A percentile compares a stretch with the other conserved stretches of the same genome.
Conservation (phyloP, 2,888 invertebrate genomes). For the Drosophila lacicola region DNA sequence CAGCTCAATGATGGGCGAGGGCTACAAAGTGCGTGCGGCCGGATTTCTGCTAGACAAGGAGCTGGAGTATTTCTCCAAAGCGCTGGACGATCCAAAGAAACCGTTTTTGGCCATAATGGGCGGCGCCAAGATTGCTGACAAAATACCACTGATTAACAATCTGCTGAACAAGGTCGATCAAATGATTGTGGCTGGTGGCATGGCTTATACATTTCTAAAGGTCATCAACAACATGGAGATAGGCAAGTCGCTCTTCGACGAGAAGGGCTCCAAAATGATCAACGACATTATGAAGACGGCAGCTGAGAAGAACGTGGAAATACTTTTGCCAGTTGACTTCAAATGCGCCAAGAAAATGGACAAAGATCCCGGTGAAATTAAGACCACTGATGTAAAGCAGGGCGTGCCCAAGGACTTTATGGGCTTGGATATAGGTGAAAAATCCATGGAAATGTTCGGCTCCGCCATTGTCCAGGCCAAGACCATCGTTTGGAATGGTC, state of each 20-base stretch:
- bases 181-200: slow-evolving; percentile 99
- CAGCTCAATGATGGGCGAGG: slow-evolving; percentile 99
- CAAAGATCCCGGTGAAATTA: slow-evolving; percentile 93
- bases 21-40: slow-evolving; percentile 94
- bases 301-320: slow-evolving; percentile 93
- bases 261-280: slow-evolving; percentile 97
- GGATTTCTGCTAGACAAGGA: slow-evolving; percentile 99
- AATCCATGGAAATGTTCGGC: slow-evolving; percentile 91
- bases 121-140: slow-evolving; percentile 99
- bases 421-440: slow-evolving; percentile 97
- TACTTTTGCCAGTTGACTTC: slow-evolving; percentile 98
- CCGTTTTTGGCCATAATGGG: slow-evolving; percentile 99
- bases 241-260: slow-evolving; percentile 97
- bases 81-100: slow-evolving; percentile 96
- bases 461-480: slow-evolving; percentile 94
- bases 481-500: slow-evolving; percentile 99
- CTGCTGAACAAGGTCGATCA: slow-evolving; percentile 98
- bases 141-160: slow-evolving; percentile 98
- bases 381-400: slow-evolving; percentile 88
- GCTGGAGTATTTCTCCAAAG: slow-evolving; percentile 98
- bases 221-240: slow-evolving; percentile 96
- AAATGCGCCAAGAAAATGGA: slow-evolving; percentile 97
- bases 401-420: slow-evolving; percentile 97
- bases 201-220: slow-evolving; percentile 99
- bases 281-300: slow-evolving; percentile 95